These are phyloP conservation scores for Leptinotarsa undecemlineata DNA, from an alignment of 1,140 invertebrate genomes.

Conservation along the genomic window DNA sequence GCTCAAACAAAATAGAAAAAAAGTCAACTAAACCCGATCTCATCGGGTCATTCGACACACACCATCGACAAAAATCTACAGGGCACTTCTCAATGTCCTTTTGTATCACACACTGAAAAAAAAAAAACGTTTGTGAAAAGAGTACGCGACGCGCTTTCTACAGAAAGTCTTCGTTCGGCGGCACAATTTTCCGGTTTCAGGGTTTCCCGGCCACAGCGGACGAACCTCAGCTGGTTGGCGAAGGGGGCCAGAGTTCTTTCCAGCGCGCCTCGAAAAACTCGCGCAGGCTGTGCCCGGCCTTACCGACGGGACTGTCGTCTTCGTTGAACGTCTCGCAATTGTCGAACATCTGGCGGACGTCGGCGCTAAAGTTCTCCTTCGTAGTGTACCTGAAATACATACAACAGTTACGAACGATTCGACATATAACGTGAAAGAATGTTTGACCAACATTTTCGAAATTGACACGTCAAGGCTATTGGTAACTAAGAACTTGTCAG, in stretches of 20 bases:
- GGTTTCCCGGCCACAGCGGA: neutral
- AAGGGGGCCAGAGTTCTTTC: conserved; percentile 63
- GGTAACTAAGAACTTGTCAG: no score
- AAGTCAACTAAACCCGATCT: no score
- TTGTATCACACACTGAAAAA: neutral
- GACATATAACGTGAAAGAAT: no score
- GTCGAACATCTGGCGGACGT: conserved; percentile 91
- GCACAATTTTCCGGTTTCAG: neutral
- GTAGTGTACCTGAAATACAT: conserved; percentile 74
- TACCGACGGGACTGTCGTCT: conserved; percentile 93
- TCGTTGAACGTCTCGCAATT: conserved; percentile 98
- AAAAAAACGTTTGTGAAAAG: neutral
- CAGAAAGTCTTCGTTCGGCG: neutral
- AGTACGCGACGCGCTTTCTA: neutral
- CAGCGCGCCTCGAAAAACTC: conserved; percentile 89
- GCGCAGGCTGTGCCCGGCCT: conserved; percentile 89
- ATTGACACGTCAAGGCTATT: no score
- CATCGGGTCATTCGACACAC: neutral
- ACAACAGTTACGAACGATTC: neutral
- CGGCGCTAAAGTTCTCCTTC: conserved; percentile 85
- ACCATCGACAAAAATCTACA: neutral
- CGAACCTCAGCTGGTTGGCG: conserved; percentile 3
- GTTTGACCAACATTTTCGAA: no score
- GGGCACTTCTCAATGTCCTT: neutral
- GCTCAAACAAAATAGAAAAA: conserved; percentile 9